Conservation (phyloP, 2,888 invertebrate genomes). For the Rhopalosiphum nymphaeae region DNA sequence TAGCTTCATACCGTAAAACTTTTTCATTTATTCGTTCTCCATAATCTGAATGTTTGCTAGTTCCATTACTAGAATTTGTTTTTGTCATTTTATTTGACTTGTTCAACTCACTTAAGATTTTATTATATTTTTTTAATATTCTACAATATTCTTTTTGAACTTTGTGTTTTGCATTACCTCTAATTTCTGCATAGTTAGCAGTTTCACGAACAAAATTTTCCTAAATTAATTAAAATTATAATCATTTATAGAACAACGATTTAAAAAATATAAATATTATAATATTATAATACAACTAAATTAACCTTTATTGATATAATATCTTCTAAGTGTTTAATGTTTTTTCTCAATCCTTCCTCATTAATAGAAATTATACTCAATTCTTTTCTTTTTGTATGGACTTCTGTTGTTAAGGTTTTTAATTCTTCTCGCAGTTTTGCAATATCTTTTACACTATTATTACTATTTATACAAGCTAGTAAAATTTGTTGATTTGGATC, state of each 20-base stretch:
- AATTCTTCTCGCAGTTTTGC: slow-evolving; percentile 34
- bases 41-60: neutral
- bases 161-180: slow-evolving; percentile 45
- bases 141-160: slow-evolving; percentile 37
- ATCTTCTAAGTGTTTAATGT: slow-evolving; percentile 58
- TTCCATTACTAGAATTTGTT: slow-evolving; percentile 3
- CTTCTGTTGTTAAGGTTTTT: slow-evolving; percentile 27
- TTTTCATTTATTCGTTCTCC: neutral
- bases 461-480: neutral
- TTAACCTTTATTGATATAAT: slow-evolving; percentile 57
- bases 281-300: neutral
- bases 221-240: slow-evolving; percentile 14
- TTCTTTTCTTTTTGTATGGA: slow-evolving; percentile 48
- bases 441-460: neutral
- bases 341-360: slow-evolving; percentile 49
- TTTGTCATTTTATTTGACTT: slow-evolving; percentile 17
- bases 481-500: slow-evolving; percentile 32
- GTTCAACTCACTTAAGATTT: neutral
- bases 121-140: slow-evolving; percentile 46
- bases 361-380: slow-evolving; percentile 5
- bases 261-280: neutral
- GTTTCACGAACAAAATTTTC: slow-evolving; percentile 35
- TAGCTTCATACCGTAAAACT: slow-evolving; percentile 11
- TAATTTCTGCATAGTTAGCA: neutral
- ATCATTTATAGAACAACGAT: neutral